Percentiles rank a stretch among this genome's conserved stretches.
These are phyloP conservation scores for Threskiornis aethiopicus DNA, from an alignment of 2,797 vertebrate species.

Conservation along the genomic window DNA sequence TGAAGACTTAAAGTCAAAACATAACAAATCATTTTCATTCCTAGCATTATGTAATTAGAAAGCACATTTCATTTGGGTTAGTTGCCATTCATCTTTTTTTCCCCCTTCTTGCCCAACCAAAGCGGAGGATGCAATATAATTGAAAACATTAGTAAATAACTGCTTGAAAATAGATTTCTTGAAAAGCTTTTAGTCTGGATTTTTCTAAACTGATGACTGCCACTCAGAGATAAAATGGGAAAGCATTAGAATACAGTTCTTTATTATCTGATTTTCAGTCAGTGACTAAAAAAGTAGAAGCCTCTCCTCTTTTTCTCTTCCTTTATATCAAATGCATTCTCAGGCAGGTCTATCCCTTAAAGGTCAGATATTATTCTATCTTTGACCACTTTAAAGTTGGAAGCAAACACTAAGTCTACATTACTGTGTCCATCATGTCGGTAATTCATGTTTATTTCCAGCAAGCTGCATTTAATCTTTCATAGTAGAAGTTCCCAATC, in stretches of 20 bases:
- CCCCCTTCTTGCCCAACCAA: background rate
- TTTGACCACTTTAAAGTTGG: background rate
- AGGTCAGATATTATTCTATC: background rate
- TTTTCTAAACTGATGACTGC: background rate
- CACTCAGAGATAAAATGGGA: background rate
- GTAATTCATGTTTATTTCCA: background rate
- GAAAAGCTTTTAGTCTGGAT: background rate
- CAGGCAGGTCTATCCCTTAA: background rate
- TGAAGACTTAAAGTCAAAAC: background rate
- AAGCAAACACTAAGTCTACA: background rate
- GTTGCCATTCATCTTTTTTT: background rate
- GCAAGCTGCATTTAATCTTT: background rate
- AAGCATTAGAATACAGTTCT: background rate
- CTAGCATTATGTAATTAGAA: constrained; percentile 16
- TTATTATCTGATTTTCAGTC: background rate
- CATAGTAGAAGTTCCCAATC: background rate
- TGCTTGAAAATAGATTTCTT: background rate
- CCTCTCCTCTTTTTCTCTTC: background rate
- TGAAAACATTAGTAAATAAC: background rate
- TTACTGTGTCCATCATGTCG: background rate
- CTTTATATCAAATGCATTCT: background rate
- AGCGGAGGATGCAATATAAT: background rate
- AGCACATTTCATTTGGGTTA: background rate
- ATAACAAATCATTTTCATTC: background rate
- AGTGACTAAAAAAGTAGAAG: background rate